Evolutionary conservation across 2,888 invertebrate species (phyloP).

Genomic region (Parapristionchus giblindavisi): DNA sequence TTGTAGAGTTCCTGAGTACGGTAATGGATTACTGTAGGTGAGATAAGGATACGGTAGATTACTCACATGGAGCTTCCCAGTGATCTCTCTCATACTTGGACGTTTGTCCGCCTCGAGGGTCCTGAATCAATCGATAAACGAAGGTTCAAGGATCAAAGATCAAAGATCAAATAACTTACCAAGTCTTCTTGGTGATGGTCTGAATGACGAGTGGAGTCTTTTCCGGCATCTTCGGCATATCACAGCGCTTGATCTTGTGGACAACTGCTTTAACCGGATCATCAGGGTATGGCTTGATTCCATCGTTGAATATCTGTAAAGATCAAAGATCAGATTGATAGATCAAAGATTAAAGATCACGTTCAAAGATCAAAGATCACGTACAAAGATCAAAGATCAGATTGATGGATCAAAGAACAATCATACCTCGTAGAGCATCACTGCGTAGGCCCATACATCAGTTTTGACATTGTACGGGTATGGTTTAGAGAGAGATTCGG

Average conservation of each 20-base stretch:
- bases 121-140: too few relatives aligned
- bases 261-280: conserved; percentile 46
- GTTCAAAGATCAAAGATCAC: too few relatives aligned
- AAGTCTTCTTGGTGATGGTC: conserved; percentile 40
- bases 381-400: conserved; percentile 15
- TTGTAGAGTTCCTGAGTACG: too few relatives aligned
- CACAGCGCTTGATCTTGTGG: conserved; percentile 45
- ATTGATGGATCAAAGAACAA: conserved; percentile 9
- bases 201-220: conserved; percentile 41
- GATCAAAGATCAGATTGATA: too few relatives aligned
- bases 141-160: too few relatives aligned
- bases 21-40: too few relatives aligned
- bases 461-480: conserved; percentile 49
- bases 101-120: too few relatives aligned
- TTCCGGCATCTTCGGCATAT: conserved; percentile 50
- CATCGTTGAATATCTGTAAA: conserved; percentile 46
- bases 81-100: too few relatives aligned
- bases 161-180: too few relatives aligned
- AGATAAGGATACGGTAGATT: too few relatives aligned
- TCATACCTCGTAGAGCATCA: conserved; percentile 20
- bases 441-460: conserved; percentile 62
- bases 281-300: conserved; percentile 48
- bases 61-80: too few relatives aligned
- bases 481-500: conserved; percentile 53
- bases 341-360: too few relatives aligned